Percentiles rank a stretch among this genome's conserved stretches.
Conservation (phyloP, 1,140 invertebrate genomes). For the Colletes latitarsis region DNA sequence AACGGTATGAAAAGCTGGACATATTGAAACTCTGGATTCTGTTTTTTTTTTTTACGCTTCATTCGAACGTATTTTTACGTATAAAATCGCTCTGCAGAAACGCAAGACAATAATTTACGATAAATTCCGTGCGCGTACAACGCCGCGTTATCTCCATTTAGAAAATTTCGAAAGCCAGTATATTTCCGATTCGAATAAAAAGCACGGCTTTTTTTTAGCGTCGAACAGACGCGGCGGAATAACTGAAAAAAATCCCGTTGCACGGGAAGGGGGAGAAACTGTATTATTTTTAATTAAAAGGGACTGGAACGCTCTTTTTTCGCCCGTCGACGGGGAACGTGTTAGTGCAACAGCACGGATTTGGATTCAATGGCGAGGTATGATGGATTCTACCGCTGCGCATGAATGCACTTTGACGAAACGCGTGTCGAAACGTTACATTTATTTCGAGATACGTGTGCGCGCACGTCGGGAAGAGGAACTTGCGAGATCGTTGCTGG, state of each 20-base stretch:
- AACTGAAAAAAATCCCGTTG: conserved; percentile 1
- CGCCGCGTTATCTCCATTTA: conserved; percentile 19
- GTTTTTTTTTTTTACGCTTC: conserved; percentile 22
- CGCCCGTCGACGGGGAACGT: conserved; percentile 14
- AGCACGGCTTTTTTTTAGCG: neutral
- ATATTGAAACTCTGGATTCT: conserved; percentile 23
- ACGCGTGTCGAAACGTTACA: conserved; percentile 59
- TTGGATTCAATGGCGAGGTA: conserved; percentile 39
- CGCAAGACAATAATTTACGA: conserved; percentile 43
- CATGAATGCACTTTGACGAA: conserved; percentile 50
- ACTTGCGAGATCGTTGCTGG: conserved; percentile 16
- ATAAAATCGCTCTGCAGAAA: conserved; percentile 8
- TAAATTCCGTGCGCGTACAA: conserved; percentile 19
- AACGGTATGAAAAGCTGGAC: conserved; percentile 10
- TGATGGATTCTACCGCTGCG: conserved; percentile 41
- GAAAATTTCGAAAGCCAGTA: conserved; percentile 25
- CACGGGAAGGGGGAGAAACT: too few relatives aligned
- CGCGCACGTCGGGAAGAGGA: neutral
- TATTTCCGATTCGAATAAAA: neutral
- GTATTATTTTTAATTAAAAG: conserved; percentile 50
- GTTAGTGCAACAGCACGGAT: conserved; percentile 31
- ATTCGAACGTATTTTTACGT: neutral
- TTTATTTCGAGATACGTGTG: conserved; percentile 51
- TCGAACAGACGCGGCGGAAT: conserved; percentile 15
- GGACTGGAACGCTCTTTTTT: conserved; percentile 25